These are phyloP conservation scores for Grammomys dolichurus DNA, from an alignment of 2,113 vertebrate species.

Conservation along the genomic window DNA sequence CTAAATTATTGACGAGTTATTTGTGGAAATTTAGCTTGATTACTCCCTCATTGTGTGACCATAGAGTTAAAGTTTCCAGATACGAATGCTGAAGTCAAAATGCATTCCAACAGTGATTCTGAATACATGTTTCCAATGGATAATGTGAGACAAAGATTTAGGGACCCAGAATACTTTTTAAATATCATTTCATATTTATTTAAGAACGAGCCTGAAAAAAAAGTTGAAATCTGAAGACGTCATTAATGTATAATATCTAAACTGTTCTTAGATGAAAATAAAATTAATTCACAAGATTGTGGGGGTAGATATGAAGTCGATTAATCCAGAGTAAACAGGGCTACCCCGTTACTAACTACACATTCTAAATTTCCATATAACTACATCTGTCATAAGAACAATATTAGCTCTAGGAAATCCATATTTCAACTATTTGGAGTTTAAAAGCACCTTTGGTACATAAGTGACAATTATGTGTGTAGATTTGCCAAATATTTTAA, in stretches of 20 bases:
- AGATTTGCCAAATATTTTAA: background rate
- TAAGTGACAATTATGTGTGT: background rate
- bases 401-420: conserved; percentile 15
- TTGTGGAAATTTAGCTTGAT: conserved; percentile 51
- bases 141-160: conserved; percentile 4
- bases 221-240: conserved; percentile 9
- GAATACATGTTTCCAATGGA: background rate
- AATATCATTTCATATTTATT: background rate
- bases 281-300: conserved; percentile 32
- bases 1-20: conserved; percentile 47
- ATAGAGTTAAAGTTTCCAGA: conserved; percentile 23
- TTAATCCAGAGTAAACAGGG: background rate
- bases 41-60: background rate
- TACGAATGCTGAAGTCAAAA: background rate
- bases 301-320: background rate
- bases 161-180: background rate
- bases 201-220: background rate
- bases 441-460: background rate
- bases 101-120: background rate
- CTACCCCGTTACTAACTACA: background rate
- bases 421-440: background rate
- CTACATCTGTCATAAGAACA: background rate
- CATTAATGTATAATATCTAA: background rate
- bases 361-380: background rate
- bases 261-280: background rate